Base-by-base conservation (phyloP, 2,888 invertebrate species). In the Troides helena region DNA sequence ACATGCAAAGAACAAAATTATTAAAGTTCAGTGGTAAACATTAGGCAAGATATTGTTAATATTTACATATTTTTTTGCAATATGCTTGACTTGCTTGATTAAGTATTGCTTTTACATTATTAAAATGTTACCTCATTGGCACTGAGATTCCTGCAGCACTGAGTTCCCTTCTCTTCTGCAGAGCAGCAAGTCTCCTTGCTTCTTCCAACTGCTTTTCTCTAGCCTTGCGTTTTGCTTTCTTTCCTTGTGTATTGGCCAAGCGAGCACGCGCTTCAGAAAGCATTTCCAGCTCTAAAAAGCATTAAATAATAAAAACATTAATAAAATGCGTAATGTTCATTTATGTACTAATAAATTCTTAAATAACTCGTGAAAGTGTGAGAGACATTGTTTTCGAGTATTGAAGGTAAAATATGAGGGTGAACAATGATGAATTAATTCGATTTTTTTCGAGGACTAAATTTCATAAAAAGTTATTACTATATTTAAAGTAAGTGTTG, bases 121-220 rank as follows among this genome's bases (percentile, higher is more conserved):
- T 50, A 50, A 14, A 53, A n/a, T n/a, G 4, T 60, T 74, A 90
- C 93, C 92, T 89, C 50, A 90, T 86, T 23, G 92, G 92, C 46
- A 93, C 92, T 71, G 91, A 89, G 75, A 99, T 99, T 7, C 99
- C 99, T 25, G 99, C 99, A 72, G 99, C 99, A 76, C 99, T 95
- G 60, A 99, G 92, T 87, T 99, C 99, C 58, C 99, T 93, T n/a
- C 99, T 94, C 87, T 99, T 99, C 88, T 99, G 99, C 67, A 99
- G 87, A 0, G 99, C 98, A 0, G 99, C 99, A 61, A 99, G 93
- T 23, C 99, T 94, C 39, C 99, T 94, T 0, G 99, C 99, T 88
- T 99, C 99, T 85, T 99, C 99, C 75, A 99, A 90, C 86, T 99
- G 99, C 87, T 99, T 99, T 85, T 99, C 99, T 59, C 99, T 94